phyloP scores from a whole-genome alignment of 2,888 invertebrate species.

The Diploptera punctata region DNA sequence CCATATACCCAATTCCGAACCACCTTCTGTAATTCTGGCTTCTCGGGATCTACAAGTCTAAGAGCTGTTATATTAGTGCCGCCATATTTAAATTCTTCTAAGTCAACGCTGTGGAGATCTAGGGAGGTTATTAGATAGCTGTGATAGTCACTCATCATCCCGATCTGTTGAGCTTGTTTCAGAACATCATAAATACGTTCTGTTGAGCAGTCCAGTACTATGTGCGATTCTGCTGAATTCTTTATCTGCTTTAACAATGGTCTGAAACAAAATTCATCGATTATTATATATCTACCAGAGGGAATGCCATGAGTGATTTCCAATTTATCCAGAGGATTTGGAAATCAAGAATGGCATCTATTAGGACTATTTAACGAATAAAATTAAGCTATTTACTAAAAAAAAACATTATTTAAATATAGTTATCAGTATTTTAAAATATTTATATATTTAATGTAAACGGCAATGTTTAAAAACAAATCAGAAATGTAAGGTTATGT shows the following conservation, averaged over 20 bases:
- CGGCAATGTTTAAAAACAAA: too few species aligned
- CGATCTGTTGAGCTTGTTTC: slow-evolving; percentile 94
- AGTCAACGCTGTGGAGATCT: slow-evolving; percentile 91
- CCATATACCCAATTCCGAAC: slow-evolving; percentile 82
- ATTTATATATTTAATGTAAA: too few species aligned
- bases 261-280: slow-evolving; percentile 56
- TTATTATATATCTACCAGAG: too few species aligned
- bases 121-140: slow-evolving; percentile 92
- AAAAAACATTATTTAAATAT: too few species aligned
- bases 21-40: slow-evolving; percentile 78
- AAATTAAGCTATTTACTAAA: too few species aligned
- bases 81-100: slow-evolving; percentile 93
- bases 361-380: too few species aligned
- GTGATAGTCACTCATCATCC: slow-evolving; percentile 96
- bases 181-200: slow-evolving; percentile 85
- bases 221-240: slow-evolving; percentile 89
- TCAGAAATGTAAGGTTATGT: too few species aligned
- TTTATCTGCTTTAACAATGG: slow-evolving; percentile 90
- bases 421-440: too few species aligned
- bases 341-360: too few species aligned
- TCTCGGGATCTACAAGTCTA: slow-evolving; percentile 84
- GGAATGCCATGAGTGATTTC: too few species aligned
- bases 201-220: slow-evolving; percentile 88
- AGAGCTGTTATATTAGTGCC: slow-evolving; percentile 96
- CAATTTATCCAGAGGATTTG: too few species aligned